These are phyloP conservation scores for Magallana gigas DNA, from an alignment of 1,140 invertebrate genomes.

Conservation along the genomic window DNA sequence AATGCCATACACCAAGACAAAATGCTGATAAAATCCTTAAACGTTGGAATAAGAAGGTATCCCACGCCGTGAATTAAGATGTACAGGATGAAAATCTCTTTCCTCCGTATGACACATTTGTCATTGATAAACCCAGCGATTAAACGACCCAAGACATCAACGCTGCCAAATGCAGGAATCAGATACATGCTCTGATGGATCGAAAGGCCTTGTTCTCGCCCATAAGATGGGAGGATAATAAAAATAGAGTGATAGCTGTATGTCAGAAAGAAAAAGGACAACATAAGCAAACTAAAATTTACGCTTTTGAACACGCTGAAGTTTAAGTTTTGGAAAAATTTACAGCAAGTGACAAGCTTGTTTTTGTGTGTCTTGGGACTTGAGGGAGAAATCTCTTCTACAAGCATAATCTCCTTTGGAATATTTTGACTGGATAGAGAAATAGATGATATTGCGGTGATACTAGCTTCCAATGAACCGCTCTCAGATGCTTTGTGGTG, in stretches of 20 bases:
- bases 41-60: slow-evolving; percentile 42
- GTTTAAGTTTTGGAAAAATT: background rate
- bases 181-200: slow-evolving; percentile 60
- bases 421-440: slow-evolving; percentile 14
- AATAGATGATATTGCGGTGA: background rate
- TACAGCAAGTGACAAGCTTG: background rate
- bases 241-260: slow-evolving; percentile 64
- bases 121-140: slow-evolving; percentile 68
- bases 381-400: background rate
- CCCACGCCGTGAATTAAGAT: slow-evolving; percentile 8
- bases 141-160: slow-evolving; percentile 64
- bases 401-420: background rate
- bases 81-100: slow-evolving; percentile 19
- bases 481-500: background rate
- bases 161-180: slow-evolving; percentile 62
- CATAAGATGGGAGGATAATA: slow-evolving; percentile 63
- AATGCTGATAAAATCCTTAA: background rate
- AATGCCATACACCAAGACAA: slow-evolving; percentile 8
- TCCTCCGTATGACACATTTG: slow-evolving; percentile 5
- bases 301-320: slow-evolving; percentile 59
- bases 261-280: slow-evolving; percentile 57
- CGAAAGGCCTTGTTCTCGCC: slow-evolving; percentile 53
- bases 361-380: background rate
- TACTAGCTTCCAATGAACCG: background rate
- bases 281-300: slow-evolving; percentile 58